These are phyloP conservation scores for Hyposoter dolosus DNA, from an alignment of 2,888 invertebrate species.

Conservation along the genomic window DNA sequence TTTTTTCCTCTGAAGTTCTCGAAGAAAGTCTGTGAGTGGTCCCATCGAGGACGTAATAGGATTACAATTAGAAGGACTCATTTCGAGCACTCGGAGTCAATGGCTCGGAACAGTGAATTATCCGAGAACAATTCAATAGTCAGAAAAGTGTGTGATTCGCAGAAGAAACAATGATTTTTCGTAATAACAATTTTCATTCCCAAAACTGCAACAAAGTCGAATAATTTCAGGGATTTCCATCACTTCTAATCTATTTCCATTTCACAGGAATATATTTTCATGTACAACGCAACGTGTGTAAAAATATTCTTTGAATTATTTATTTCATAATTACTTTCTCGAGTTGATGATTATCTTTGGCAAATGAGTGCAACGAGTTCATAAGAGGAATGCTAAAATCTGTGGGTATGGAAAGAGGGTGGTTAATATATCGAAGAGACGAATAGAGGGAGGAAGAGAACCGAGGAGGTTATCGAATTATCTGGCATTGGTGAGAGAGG, in stretches of 20 bases:
- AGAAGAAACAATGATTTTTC: background rate
- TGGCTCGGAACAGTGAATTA: slow-evolving; percentile 1
- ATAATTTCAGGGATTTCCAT: no score
- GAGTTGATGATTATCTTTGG: background rate
- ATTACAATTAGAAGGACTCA: slow-evolving; percentile 73
- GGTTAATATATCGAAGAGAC: slow-evolving; percentile 22
- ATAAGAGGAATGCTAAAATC: background rate
- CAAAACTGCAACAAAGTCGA: no score
- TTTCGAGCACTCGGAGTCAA: slow-evolving; percentile 23
- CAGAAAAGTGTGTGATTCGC: background rate
- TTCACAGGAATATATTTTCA: background rate
- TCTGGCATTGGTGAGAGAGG: slow-evolving; percentile 44
- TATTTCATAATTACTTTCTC: background rate
- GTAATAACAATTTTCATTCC: background rate
- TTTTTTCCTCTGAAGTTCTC: background rate
- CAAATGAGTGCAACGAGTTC: background rate
- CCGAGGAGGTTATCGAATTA: slow-evolving; percentile 67
- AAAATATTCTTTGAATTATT: background rate
- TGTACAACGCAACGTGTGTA: background rate
- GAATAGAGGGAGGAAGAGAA: slow-evolving; percentile 36
- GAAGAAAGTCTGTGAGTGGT: background rate
- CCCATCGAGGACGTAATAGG: slow-evolving; percentile 67
- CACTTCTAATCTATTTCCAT: no score
- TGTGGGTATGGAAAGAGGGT: slow-evolving; percentile 2
- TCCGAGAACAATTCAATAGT: background rate